phyloP scores from a whole-genome alignment of 2,888 invertebrate species.

The Melinaea menophilus region DNA sequence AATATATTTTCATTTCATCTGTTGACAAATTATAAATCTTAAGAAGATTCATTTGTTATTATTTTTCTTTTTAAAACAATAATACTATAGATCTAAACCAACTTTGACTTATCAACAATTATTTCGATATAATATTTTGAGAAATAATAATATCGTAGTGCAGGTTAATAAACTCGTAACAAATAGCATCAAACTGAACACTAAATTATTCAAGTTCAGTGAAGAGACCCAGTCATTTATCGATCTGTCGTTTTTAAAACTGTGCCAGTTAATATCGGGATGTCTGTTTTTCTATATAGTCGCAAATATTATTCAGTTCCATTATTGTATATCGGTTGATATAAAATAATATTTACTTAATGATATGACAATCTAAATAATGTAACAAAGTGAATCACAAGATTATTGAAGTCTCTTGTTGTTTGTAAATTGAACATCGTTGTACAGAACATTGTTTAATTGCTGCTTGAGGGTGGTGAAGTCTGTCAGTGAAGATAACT shows the following conservation, averaged over 20 bases:
- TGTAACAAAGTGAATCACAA: not conserved
- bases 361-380: too few species aligned
- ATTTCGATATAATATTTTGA: too few species aligned
- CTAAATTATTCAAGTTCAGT: slow-evolving; percentile 32
- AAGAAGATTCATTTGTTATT: too few species aligned
- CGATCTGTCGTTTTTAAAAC: slow-evolving; percentile 20
- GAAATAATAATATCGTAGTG: slow-evolving; percentile 5
- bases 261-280: too few species aligned
- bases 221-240: slow-evolving; percentile 22
- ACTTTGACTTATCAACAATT: slow-evolving; percentile 9
- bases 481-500: slow-evolving; percentile 8
- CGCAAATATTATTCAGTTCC: too few species aligned
- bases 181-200: slow-evolving; percentile 21
- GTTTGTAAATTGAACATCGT: slow-evolving; percentile 25
- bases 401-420: slow-evolving; percentile 21
- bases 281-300: too few species aligned
- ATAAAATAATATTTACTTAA: too few species aligned
- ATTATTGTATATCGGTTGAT: too few species aligned
- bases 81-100: not conserved
- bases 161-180: slow-evolving; percentile 28
- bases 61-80: too few species aligned
- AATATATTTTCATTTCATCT: too few species aligned
- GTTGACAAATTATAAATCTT: too few species aligned
- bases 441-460: slow-evolving; percentile 27
- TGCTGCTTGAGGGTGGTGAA: slow-evolving; percentile 5